These are phyloP conservation scores for Tupaia chinensis DNA, from an alignment of 2,113 vertebrate species.

Conservation along the genomic window DNA sequence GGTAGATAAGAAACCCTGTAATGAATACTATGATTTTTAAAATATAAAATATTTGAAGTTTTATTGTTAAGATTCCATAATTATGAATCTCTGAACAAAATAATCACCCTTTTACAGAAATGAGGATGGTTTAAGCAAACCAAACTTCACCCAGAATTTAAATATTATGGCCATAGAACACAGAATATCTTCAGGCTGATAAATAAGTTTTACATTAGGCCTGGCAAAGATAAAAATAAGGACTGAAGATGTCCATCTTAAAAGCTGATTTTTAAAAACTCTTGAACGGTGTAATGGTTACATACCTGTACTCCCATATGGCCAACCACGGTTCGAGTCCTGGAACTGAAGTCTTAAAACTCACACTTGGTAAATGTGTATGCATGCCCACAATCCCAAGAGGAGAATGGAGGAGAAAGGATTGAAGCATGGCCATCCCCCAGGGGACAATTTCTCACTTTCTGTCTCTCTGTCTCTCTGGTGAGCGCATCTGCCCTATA, in stretches of 20 bases:
- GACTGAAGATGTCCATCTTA: neutral
- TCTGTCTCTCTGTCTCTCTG: no score
- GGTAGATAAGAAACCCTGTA: no score
- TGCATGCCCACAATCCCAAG: no score
- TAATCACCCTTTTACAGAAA: neutral
- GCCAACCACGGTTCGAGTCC: no score
- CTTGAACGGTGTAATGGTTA: no score
- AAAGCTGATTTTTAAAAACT: neutral
- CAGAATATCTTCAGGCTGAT: neutral
- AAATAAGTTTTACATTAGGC: constrained; percentile 13
- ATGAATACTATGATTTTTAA: neutral
- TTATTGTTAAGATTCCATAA: constrained; percentile 31
- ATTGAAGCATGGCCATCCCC: no score
- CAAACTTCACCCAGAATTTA: neutral
- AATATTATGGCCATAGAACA: neutral
- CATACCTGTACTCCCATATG: no score
- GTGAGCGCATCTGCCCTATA: no score
- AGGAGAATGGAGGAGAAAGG: no score
- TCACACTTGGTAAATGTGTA: no score
- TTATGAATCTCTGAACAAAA: neutral
- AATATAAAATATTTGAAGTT: neutral
- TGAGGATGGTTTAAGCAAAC: neutral
- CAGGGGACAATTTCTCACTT: no score
- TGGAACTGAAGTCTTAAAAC: no score
- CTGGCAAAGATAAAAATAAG: neutral